These are phyloP conservation scores for Parnassius mnemosyne DNA, from an alignment of 2,888 invertebrate species.

Conservation along the genomic window DNA sequence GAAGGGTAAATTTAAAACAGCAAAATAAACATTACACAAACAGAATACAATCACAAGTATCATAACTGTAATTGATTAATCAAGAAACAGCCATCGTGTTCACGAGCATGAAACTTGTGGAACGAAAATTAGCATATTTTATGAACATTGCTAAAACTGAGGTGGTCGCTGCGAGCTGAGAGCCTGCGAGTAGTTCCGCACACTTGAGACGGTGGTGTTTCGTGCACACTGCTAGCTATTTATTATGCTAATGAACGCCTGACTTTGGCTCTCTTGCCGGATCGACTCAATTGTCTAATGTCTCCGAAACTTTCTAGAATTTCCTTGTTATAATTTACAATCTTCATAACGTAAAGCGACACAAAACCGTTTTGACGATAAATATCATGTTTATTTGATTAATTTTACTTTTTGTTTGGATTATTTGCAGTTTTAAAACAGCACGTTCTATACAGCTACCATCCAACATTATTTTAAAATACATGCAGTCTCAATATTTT, in stretches of 20 bases:
- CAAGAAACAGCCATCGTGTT: constrained; percentile 10
- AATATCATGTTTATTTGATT: background rate
- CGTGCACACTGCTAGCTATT: constrained; percentile 43
- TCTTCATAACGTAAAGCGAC: background rate
- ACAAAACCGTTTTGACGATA: background rate
- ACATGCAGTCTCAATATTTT: background rate
- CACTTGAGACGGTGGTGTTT: constrained; percentile 46
- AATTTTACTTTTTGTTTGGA: background rate
- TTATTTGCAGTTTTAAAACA: background rate
- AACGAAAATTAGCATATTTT: constrained; percentile 57
- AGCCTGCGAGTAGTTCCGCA: constrained; percentile 38
- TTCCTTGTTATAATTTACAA: constrained; percentile 22
- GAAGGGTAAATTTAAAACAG: background rate
- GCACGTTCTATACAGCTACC: background rate
- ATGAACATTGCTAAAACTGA: constrained; percentile 47
- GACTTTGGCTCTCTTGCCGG: constrained; percentile 36
- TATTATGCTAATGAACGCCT: constrained; percentile 69
- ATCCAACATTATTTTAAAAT: background rate
- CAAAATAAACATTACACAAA: background rate
- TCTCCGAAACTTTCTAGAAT: constrained; percentile 14
- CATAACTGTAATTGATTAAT: constrained; percentile 16
- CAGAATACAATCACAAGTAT: background rate
- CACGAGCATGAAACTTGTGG: constrained; percentile 43
- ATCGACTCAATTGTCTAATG: constrained; percentile 20
- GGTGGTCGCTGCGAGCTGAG: constrained; percentile 48